These are phyloP conservation scores for Malacoraja senta DNA, from an alignment of 2,797 vertebrate genomes.

Conservation along the genomic window DNA sequence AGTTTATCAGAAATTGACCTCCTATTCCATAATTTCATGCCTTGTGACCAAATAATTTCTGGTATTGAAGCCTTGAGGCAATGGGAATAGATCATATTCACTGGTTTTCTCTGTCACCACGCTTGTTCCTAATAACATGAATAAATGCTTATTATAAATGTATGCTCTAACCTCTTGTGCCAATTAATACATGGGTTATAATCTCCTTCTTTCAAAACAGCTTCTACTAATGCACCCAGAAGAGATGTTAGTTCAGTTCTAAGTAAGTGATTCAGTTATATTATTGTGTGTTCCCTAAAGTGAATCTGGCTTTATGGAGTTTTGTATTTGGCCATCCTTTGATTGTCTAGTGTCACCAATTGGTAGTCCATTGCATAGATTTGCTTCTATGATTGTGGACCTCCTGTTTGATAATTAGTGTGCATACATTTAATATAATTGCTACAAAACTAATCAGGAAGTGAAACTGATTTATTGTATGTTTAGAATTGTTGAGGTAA, in stretches of 20 bases:
- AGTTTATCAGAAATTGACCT: background rate
- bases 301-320: too few relatives aligned
- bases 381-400: background rate
- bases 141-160: background rate
- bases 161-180: background rate
- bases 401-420: background rate
- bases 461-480: background rate
- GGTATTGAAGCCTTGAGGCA: background rate
- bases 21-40: background rate
- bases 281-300: too few relatives aligned
- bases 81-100: background rate
- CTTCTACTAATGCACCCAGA: background rate
- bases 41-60: background rate
- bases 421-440: background rate
- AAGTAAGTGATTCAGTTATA: too few relatives aligned
- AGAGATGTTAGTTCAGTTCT: too few relatives aligned
- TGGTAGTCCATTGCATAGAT: too few relatives aligned
- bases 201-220: background rate
- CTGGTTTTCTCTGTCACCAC: background rate
- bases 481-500: background rate
- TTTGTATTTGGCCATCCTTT: too few relatives aligned
- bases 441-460: background rate
- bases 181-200: background rate
- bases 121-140: background rate
- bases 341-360: too few relatives aligned